Evolutionary conservation across 2,113 vertebrate genomes (phyloP).

Genomic region (Poicephalus gulielmi): DNA sequence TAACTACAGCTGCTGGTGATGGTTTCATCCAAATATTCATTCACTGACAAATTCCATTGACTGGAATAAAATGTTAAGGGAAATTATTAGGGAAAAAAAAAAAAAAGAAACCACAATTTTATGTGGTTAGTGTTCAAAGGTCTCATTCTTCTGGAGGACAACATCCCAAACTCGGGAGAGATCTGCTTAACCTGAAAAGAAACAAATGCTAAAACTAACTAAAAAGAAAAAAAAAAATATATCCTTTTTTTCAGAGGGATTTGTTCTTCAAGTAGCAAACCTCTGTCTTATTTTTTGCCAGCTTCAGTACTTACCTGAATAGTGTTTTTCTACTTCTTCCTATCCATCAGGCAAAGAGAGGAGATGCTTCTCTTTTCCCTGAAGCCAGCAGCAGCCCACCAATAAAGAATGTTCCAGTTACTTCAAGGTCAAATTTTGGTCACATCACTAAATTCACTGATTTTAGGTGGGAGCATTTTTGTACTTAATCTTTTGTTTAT

Average conservation of each 20-base stretch:
- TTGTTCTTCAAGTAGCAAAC: background rate
- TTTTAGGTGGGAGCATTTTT: background rate
- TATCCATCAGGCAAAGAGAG: background rate
- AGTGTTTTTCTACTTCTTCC: background rate
- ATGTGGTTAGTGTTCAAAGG: background rate
- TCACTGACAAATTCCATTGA: slow-evolving; percentile 25
- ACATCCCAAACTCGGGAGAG: background rate
- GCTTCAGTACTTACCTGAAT: background rate
- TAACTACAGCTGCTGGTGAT: slow-evolving; percentile 34
- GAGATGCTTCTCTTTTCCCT: background rate
- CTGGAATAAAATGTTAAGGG: slow-evolving; percentile 18
- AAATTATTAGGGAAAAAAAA: background rate
- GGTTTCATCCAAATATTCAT: slow-evolving; percentile 13
- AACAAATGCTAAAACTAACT: background rate
- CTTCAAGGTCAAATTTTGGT: background rate
- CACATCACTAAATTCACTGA: background rate
- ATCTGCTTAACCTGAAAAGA: background rate
- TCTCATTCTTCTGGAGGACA: background rate
- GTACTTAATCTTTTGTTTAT: background rate
- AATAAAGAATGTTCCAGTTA: background rate
- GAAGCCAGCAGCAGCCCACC: background rate
- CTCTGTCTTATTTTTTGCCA: background rate
- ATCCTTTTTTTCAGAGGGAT: background rate
- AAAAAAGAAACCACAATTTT: background rate
- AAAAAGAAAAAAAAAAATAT: background rate